Conservation (phyloP, 2,888 invertebrate species). For the Cyrtodaria siliqua region DNA sequence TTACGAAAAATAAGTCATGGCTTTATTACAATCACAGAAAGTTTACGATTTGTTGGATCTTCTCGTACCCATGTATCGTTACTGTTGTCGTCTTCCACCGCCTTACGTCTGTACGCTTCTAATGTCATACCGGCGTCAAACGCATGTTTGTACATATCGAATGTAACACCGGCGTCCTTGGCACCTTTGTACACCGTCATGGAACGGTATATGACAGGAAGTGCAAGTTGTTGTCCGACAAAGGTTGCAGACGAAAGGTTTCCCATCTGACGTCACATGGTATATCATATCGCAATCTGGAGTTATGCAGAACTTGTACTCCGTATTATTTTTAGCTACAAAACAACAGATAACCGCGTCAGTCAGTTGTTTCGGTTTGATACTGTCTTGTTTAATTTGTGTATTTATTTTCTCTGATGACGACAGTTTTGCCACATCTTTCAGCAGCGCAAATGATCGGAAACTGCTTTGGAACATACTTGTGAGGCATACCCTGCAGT, state of each 20-base stretch:
- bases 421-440: constrained; percentile 67
- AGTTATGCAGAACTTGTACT: constrained; percentile 76
- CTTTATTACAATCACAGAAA: too few species aligned
- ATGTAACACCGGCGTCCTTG: too few species aligned
- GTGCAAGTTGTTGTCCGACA: constrained; percentile 73
- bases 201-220: constrained; percentile 73
- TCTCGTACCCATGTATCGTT: constrained; percentile 67
- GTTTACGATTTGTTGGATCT: constrained; percentile 67
- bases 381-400: constrained; percentile 39
- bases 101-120: too few species aligned
- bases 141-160: constrained; percentile 66
- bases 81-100: constrained; percentile 42
- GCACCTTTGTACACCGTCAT: too few species aligned
- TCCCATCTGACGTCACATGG: constrained; percentile 56
- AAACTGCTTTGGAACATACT: constrained; percentile 66
- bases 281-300: constrained; percentile 80
- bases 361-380: constrained; percentile 44
- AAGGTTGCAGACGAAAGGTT: constrained; percentile 64
- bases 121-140: constrained; percentile 14
- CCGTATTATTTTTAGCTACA: constrained; percentile 54
- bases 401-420: constrained; percentile 65
- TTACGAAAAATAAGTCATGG: too few species aligned
- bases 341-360: constrained; percentile 68
- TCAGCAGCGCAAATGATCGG: constrained; percentile 75
- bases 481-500: constrained; percentile 77